Base-by-base conservation (phyloP, 1,140 invertebrate genomes). In the Lepidurus apus region DNA sequence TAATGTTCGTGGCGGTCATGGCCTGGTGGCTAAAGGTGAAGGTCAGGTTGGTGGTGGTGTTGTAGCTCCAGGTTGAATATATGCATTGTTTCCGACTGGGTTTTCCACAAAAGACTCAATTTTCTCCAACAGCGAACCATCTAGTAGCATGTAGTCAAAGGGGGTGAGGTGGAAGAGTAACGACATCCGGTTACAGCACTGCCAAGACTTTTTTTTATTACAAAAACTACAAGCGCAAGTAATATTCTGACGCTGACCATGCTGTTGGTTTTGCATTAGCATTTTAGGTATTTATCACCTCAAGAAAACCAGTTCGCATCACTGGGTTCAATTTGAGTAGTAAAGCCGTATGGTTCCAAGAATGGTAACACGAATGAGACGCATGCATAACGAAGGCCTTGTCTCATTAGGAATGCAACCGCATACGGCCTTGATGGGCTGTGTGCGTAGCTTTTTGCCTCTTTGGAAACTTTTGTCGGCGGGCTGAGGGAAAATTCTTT, bases 21-120 rank as follows among this genome's bases (percentile, higher is more conserved):
- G 53, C 53, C 53, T 65, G 53, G 8, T 65, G 53, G 53, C 53
- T 13, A 13, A 65, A 65, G 53, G 53, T 65, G 53, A 65, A 65
- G 53, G 53, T 65, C 53, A 65, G 53, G 53, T 65, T 65, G 53
- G 53, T 65, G 53, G 17, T 65, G 53, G 53, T 65, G 17, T 13
- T 65, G n/a, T 21, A 65, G 53, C 13, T 65, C 21, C 53, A 17
- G 53, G 53, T n/a, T 47, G 0, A 65, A 5, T 4, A 21, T 65
- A 65, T 21, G 13, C 53, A 65, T 65, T 65, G 53, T 65, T 17
- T 65, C 13, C 0, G n/a, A 65, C 9, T 65, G 21, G 13, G 9
- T 65, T 65, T 65, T 65, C 34, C 8, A 65, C 21, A 65, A 65
- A 65, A 65, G 53, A 65, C 53, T 13, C 53, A 65, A 65, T 65